These are phyloP conservation scores for Eugnorisma glareosa DNA, from an alignment of 2,888 invertebrate species.

Conservation along the genomic window DNA sequence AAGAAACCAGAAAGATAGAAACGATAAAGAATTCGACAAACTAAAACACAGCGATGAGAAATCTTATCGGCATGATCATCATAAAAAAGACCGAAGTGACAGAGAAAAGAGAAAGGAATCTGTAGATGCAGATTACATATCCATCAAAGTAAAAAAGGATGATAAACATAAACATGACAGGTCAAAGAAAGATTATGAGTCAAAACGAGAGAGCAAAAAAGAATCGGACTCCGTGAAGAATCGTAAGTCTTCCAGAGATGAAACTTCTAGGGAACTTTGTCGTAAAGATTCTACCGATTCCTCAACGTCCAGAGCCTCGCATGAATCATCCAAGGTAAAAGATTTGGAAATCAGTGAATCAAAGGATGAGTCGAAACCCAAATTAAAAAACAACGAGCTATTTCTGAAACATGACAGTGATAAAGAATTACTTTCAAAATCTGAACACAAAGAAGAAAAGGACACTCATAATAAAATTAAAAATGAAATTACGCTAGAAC, in stretches of 20 bases:
- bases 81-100: slow-evolving; percentile 86
- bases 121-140: slow-evolving; percentile 72
- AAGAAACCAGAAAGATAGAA: slow-evolving; percentile 75
- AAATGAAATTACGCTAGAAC: slow-evolving; percentile 69
- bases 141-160: slow-evolving; percentile 81
- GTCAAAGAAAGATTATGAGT: slow-evolving; percentile 83
- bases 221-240: slow-evolving; percentile 81
- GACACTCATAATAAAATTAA: slow-evolving; percentile 73
- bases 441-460: slow-evolving; percentile 89
- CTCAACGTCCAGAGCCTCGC: slow-evolving; percentile 85
- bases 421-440: slow-evolving; percentile 82
- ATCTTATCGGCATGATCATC: slow-evolving; percentile 86
- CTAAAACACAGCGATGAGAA: slow-evolving; percentile 82
- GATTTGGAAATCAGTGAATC: slow-evolving; percentile 81
- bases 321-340: slow-evolving; percentile 84
- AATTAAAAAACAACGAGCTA: slow-evolving; percentile 85
- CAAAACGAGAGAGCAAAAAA: slow-evolving; percentile 86
- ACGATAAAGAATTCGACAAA: slow-evolving; percentile 80
- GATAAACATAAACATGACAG: slow-evolving; percentile 88
- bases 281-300: slow-evolving; percentile 90
- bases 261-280: slow-evolving; percentile 82
- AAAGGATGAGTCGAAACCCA: slow-evolving; percentile 83
- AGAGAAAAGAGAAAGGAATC: slow-evolving; percentile 83
- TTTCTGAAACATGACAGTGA: slow-evolving; percentile 88
- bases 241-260: slow-evolving; percentile 87